phyloP scores from a whole-genome alignment of 1,140 invertebrate genomes.

The Ladona fulva region DNA sequence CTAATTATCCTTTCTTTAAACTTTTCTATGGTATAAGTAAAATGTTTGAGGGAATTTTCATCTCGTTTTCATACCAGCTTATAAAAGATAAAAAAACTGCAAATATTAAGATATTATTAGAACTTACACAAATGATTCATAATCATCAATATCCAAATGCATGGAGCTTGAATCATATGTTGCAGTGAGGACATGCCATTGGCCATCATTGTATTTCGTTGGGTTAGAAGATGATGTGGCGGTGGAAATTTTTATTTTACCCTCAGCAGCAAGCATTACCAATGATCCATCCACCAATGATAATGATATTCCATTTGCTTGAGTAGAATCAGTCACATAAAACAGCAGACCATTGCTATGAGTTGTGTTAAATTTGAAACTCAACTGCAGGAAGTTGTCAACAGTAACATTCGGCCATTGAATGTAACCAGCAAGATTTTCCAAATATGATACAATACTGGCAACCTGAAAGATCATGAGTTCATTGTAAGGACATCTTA shows the following conservation, averaged over 20 bases:
- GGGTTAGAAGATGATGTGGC: conserved; percentile 38
- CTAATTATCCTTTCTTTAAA: too few relatives aligned
- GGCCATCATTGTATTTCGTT: conserved; percentile 69
- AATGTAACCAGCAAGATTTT: conserved; percentile 50
- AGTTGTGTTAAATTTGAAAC: conserved; percentile 82
- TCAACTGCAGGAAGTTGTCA: conserved; percentile 56
- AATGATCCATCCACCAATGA: conserved; percentile 59
- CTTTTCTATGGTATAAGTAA: too few relatives aligned
- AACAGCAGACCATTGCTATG: conserved; percentile 66
- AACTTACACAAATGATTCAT: conserved; percentile 50
- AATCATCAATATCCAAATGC: conserved; percentile 76
- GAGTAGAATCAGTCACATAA: conserved; percentile 56
- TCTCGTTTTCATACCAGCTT: too few relatives aligned
- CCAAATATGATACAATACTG: conserved; percentile 52
- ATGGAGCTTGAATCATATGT: conserved; percentile 54
- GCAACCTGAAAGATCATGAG: conserved; percentile 33
- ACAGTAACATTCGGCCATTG: conserved; percentile 48
- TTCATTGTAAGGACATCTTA: too few relatives aligned
- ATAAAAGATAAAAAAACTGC: too few relatives aligned
- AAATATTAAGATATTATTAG: too few relatives aligned
- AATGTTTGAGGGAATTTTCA: too few relatives aligned
- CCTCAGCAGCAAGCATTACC: conserved; percentile 56
- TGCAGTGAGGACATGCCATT: conserved; percentile 88
- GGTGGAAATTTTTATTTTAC: conserved; percentile 22
- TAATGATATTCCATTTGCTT: conserved; percentile 54